Evolutionary conservation across 2,113 vertebrate genomes (phyloP), one percentile per base, ranked within the genome.

Genomic region (Todiramphus saurophagus): DNA sequence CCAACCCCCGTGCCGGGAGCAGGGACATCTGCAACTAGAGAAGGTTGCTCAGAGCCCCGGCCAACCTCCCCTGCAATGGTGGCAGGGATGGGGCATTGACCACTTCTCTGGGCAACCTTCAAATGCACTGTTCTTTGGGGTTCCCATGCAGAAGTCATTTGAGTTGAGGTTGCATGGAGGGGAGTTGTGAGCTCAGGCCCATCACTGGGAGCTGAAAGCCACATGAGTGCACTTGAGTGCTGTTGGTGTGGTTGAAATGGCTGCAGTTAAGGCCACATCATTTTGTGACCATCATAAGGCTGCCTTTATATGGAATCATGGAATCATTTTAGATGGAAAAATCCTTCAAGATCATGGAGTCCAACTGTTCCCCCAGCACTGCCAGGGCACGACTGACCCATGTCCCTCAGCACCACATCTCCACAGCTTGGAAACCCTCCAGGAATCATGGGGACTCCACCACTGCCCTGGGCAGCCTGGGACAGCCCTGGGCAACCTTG

Each of bases 191-290:
- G n/a, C n/a, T n/a, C n/a, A n/a, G n/a, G n/a, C n/a, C n/a, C n/a
- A n/a, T n/a, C n/a, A n/a, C n/a, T n/a, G n/a, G 2, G 68, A 80
- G 2, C 46, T 1, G 0, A 24, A 8, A 59, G 53, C 27, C 1
- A 0, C 4, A 1, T 5, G n/a, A 15, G 48, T 4, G 1, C 0
- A 1, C 28, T 37, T 27, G 50, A 39, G 30, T 24, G 53, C 9
- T 39, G 0, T n/a, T 48, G 41, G 17, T 2, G 11, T 5, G n/a
- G 19, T 31, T 13, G 56, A 37, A 27, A 44, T 5, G 16, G 27
- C 30, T 58, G 46, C 24, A 19, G 8, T 33, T 39, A 31, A n/a
- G 19, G 19, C 17, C 39, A 1, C 1, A 1, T 20, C 2, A 0
- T 28, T 84, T n/a, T 0, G 1, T 27, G 72, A 3, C 51, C 35